A percentile compares a stretch with the other conserved stretches of the same genome.
These are phyloP conservation scores for Drosophila suzukii DNA, from an alignment of 1,140 invertebrate genomes.

Conservation along the genomic window DNA sequence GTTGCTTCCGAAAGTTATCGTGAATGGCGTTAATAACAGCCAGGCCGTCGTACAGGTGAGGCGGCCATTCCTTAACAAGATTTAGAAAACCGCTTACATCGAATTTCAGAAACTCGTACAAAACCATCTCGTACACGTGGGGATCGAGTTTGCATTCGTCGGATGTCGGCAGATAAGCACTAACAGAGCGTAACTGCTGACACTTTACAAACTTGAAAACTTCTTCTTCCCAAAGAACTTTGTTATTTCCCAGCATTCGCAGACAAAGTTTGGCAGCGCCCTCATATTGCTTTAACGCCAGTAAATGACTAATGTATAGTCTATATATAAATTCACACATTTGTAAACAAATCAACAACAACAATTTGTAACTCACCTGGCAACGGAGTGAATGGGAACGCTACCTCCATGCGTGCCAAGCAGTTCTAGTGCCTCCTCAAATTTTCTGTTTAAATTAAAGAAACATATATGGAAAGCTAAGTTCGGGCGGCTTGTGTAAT, in stretches of 20 bases:
- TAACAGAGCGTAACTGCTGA: constrained; percentile 93
- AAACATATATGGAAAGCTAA: not conserved
- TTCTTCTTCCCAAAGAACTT: constrained; percentile 96
- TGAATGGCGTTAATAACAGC: constrained; percentile 94
- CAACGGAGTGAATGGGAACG: constrained; percentile 71
- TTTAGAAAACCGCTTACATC: constrained; percentile 93
- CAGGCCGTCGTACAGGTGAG: constrained; percentile 93
- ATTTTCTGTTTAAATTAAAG: constrained; percentile 86
- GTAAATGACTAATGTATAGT: constrained; percentile 93
- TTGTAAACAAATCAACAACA: too few species aligned
- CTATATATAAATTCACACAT: constrained; percentile 56
- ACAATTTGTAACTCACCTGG: constrained; percentile 45
- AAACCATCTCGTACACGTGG: constrained; percentile 97
- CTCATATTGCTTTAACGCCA: constrained; percentile 90
- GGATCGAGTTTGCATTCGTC: constrained; percentile 90
- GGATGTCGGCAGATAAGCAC: constrained; percentile 91
- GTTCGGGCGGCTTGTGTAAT: too few species aligned
- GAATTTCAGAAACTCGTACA: constrained; percentile 96
- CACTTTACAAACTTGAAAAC: constrained; percentile 95
- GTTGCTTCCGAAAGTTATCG: constrained; percentile 90
- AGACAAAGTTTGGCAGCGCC: constrained; percentile 94
- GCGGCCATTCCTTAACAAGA: constrained; percentile 94
- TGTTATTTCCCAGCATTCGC: constrained; percentile 91
- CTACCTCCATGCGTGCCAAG: constrained; percentile 85
- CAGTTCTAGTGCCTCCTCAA: constrained; percentile 91